Evolutionary conservation across 2,888 invertebrate species (phyloP).

Genomic region (Synanthedon myopaeformis): DNA sequence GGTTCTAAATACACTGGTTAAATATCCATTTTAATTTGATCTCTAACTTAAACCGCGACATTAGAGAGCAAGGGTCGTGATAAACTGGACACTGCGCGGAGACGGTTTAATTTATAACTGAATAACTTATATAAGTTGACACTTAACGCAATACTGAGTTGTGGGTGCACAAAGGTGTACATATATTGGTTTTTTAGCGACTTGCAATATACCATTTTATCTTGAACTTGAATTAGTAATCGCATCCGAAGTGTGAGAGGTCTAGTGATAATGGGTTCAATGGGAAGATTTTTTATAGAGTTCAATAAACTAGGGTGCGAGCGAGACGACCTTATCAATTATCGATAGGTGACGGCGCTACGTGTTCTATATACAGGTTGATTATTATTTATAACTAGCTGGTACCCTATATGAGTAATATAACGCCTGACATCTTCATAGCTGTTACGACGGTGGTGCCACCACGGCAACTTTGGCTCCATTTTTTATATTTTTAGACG

Average conservation of each 20-base stretch:
- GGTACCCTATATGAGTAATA: no score
- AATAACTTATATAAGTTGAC: no score
- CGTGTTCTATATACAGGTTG: conserved; percentile 24
- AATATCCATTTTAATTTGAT: neutral
- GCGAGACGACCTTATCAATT: conserved; percentile 57
- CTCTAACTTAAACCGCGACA: neutral
- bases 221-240: neutral
- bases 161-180: neutral
- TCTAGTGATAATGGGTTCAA: conserved; percentile 2
- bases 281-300: conserved; percentile 31
- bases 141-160: no score
- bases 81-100: neutral
- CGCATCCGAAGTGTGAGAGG: neutral
- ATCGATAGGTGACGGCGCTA: conserved; percentile 36
- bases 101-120: neutral
- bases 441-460: no score
- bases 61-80: neutral
- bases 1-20: conserved; percentile 4
- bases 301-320: conserved; percentile 50
- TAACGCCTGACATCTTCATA: no score
- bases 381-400: neutral
- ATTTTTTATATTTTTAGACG: no score
- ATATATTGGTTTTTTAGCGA: neutral
- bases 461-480: no score
- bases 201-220: neutral